Percentiles rank a stretch among this genome's conserved stretches.
Conservation (phyloP, 2,113 vertebrate species). For the Dinomys branickii region DNA sequence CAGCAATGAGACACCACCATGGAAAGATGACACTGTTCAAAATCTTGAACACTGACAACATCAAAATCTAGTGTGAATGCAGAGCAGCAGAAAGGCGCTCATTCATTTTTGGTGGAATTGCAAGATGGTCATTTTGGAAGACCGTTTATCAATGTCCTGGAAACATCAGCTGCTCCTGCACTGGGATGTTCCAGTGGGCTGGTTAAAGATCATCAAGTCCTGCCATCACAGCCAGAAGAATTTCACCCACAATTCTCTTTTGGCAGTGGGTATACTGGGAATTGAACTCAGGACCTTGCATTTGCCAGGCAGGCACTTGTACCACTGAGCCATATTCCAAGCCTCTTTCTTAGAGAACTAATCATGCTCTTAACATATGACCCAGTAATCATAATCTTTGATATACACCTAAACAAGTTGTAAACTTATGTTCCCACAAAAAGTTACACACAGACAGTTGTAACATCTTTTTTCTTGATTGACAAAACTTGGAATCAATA, state of each 20-base stretch:
- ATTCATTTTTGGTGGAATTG: background rate
- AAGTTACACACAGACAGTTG: background rate
- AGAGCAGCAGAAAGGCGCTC: background rate
- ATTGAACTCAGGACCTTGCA: too few relatives aligned
- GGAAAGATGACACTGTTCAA: background rate
- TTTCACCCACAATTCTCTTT: too few relatives aligned
- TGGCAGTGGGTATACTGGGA: too few relatives aligned
- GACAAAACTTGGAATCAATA: background rate
- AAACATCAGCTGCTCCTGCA: too few relatives aligned
- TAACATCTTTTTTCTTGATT: background rate
- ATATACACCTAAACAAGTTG: background rate
- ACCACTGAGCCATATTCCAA: too few relatives aligned
- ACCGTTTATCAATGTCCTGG: background rate
- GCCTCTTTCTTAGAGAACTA: background rate
- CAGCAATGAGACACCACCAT: background rate
- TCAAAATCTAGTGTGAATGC: background rate
- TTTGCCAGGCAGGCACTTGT: too few relatives aligned
- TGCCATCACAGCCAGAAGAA: too few relatives aligned
- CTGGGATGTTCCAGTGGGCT: too few relatives aligned
- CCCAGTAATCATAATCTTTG: background rate
- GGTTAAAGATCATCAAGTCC: too few relatives aligned
- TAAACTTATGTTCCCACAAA: background rate
- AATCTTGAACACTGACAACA: background rate
- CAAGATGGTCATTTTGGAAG: background rate
- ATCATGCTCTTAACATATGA: background rate